Conservation (phyloP, 2,113 vertebrate species). For the Vireo altiloquus region DNA sequence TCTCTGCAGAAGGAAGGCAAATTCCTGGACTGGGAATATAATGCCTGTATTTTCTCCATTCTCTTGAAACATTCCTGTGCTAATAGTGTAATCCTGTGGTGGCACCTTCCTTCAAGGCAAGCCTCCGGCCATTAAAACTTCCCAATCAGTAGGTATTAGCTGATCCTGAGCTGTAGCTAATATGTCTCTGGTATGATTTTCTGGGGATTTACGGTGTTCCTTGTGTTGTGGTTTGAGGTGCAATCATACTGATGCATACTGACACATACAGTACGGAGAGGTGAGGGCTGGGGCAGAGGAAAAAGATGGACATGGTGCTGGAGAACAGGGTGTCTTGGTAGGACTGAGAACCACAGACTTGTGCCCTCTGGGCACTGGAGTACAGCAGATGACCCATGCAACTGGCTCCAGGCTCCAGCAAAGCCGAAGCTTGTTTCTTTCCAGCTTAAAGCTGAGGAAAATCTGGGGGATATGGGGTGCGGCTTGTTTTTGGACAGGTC, state of each 20-base stretch:
- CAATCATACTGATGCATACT: no score
- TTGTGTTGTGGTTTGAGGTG: no score
- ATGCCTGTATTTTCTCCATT: neutral
- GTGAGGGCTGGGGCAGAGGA: neutral
- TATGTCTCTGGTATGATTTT: neutral
- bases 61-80: neutral
- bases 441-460: neutral
- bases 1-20: neutral
- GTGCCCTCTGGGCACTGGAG: neutral
- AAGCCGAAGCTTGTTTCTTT: neutral
- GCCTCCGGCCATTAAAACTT: neutral
- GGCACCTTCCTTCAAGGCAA: neutral
- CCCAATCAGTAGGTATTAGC: neutral
- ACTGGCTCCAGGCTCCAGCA: neutral
- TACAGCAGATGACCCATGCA: neutral
- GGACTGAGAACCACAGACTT: neutral
- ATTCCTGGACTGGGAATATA: neutral
- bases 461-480: fast-evolving
- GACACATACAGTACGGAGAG: no score
- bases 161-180: neutral
- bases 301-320: fast-evolving
- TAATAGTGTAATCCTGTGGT: neutral
- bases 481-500: neutral
- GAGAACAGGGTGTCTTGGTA: neutral
- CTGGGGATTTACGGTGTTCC: neutral